Conservation (phyloP, 2,797 vertebrate genomes). For the Philypnodon macrostomus region DNA sequence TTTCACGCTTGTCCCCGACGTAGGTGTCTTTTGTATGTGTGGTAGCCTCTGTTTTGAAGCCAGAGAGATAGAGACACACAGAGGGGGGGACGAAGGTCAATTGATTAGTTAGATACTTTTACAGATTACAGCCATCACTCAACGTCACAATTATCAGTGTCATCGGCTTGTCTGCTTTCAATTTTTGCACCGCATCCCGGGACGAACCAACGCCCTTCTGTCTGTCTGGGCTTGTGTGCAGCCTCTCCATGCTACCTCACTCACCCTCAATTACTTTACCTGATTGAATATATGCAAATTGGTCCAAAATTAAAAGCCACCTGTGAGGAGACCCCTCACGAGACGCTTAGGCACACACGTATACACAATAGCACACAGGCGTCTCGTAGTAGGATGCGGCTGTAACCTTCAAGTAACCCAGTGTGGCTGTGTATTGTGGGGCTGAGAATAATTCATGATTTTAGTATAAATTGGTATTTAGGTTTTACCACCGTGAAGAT, state of each 20-base stretch:
- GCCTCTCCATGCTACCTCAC: slow-evolving; percentile 42
- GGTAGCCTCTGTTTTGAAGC: too few relatives aligned
- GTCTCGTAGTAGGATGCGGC: slow-evolving; percentile 25
- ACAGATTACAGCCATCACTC: slow-evolving; percentile 83
- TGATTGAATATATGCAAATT: slow-evolving; percentile 86
- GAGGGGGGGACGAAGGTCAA: slow-evolving; percentile 60
- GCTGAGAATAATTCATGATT: too few relatives aligned
- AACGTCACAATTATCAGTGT: slow-evolving; percentile 82
- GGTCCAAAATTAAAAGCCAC: slow-evolving; percentile 79
- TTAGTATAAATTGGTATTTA: too few relatives aligned
- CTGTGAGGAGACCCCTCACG: slow-evolving; percentile 67
- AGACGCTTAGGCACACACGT: slow-evolving; percentile 35
- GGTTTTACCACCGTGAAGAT: too few relatives aligned
- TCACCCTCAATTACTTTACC: slow-evolving; percentile 76
- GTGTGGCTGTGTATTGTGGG: not conserved
- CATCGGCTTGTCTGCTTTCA: slow-evolving; percentile 70
- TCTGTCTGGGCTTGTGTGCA: slow-evolving; percentile 11
- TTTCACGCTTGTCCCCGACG: slow-evolving; percentile 47
- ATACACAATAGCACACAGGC: slow-evolving; percentile 9
- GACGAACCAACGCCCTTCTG: slow-evolving; percentile 49
- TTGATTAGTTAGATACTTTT: slow-evolving; percentile 79
- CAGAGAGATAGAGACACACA: slow-evolving; percentile 35
- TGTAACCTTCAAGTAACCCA: slow-evolving; percentile 61
- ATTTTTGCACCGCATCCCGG: slow-evolving; percentile 66
- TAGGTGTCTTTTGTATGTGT: slow-evolving; percentile 53